Percentiles rank a stretch among this genome's conserved stretches.
Evolutionary conservation across 2,888 invertebrate genomes (phyloP).

Genomic region (Lasius platythorax): DNA sequence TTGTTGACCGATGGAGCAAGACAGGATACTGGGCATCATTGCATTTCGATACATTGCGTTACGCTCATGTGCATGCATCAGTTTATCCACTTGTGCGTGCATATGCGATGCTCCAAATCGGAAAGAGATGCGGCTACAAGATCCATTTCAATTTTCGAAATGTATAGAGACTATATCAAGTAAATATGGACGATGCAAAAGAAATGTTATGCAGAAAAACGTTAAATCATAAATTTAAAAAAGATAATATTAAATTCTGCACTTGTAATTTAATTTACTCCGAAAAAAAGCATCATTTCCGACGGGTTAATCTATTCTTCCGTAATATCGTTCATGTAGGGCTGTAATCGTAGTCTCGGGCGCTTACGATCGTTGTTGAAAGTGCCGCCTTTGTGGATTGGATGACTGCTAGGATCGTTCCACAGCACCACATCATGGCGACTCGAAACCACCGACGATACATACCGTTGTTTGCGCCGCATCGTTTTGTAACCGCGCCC

Average conservation of each 20-base stretch:
- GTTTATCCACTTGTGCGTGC: constrained; percentile 26
- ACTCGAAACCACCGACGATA: constrained; percentile 37
- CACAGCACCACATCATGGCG: not conserved
- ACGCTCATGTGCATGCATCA: constrained; percentile 15
- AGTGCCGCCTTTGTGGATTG: constrained; percentile 15
- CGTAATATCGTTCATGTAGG: not conserved
- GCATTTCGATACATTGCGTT: constrained; percentile 20
- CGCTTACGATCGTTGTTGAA: not conserved
- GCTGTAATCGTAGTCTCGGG: not conserved
- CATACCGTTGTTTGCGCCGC: constrained; percentile 33
- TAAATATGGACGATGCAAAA: not conserved
- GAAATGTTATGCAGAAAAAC: not conserved
- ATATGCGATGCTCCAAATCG: not conserved
- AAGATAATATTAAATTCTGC: not conserved
- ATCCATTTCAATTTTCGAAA: not conserved
- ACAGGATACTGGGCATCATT: constrained; percentile 26
- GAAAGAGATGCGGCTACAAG: not conserved
- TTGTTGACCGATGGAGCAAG: constrained; percentile 42
- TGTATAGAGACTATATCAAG: not conserved
- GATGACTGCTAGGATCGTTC: constrained; percentile 14
- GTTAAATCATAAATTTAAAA: not conserved
- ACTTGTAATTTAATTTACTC: not conserved
- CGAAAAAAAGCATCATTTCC: not conserved
- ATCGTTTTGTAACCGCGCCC: constrained; percentile 43
- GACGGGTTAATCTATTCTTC: not conserved